These are phyloP conservation scores for Caenorhabditis plicata DNA, from an alignment of 2,888 invertebrate species.

Conservation along the genomic window DNA sequence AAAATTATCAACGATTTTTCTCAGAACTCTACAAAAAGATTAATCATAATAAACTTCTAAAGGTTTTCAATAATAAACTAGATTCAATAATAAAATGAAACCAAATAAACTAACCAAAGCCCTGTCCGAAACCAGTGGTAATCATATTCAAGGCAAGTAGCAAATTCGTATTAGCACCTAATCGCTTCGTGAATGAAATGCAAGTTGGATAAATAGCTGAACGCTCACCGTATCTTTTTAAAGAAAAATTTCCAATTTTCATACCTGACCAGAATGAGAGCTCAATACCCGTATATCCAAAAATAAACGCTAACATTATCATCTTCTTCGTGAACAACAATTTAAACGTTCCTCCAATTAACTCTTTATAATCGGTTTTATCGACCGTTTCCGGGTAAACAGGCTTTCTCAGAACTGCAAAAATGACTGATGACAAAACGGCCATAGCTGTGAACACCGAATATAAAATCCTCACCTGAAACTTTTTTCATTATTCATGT, in stretches of 20 bases:
- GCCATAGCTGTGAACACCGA: conserved; percentile 76
- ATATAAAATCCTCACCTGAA: conserved; percentile 76
- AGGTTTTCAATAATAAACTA: no score
- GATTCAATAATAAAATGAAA: no score
- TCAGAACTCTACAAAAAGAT: no score
- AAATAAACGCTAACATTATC: conserved; percentile 46
- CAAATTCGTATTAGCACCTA: conserved; percentile 67
- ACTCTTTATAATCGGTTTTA: conserved; percentile 18
- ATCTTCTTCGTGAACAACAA: conserved; percentile 48
- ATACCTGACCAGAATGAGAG: conserved; percentile 52
- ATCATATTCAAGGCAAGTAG: conserved; percentile 89
- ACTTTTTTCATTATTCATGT: background rate
- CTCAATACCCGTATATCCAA: conserved; percentile 47
- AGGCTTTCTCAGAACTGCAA: conserved; percentile 64
- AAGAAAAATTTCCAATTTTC: background rate
- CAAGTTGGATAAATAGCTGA: conserved; percentile 79
- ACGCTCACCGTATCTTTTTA: background rate
- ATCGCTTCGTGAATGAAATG: conserved; percentile 81
- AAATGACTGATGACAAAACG: conserved; percentile 73
- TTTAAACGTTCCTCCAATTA: conserved; percentile 40
- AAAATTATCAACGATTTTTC: no score
- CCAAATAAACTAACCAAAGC: conserved; percentile 77
- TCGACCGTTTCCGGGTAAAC: conserved; percentile 25
- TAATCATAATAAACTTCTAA: no score
- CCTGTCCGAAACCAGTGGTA: conserved; percentile 90